Percentiles rank a stretch among this genome's conserved stretches.
These are phyloP conservation scores for Steromphala cineraria DNA, from an alignment of 2,888 invertebrate species.

Conservation along the genomic window DNA sequence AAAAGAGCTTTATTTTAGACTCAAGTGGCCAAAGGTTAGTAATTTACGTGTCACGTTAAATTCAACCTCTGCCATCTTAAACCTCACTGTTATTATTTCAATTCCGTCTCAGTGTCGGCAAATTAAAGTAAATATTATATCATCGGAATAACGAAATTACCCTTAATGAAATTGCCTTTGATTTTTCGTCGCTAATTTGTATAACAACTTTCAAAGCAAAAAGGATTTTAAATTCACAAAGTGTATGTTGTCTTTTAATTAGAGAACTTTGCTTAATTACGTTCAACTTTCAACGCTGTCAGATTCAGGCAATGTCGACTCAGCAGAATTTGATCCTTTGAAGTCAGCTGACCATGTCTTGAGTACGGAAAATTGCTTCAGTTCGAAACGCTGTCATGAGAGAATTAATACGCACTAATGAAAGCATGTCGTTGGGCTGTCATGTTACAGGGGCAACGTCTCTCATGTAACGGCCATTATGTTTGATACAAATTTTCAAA, in stretches of 20 bases:
- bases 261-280: neutral
- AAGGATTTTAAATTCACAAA: constrained; percentile 6
- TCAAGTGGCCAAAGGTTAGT: no score
- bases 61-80: no score
- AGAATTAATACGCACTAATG: neutral
- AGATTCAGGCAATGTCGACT: neutral
- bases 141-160: neutral
- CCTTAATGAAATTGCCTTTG: neutral
- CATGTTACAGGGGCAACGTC: neutral
- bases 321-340: neutral
- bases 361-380: neutral
- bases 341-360: neutral
- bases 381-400: neutral
- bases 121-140: neutral
- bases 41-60: no score
- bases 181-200: neutral
- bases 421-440: neutral
- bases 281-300: neutral
- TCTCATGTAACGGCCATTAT: neutral
- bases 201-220: neutral
- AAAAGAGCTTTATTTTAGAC: no score
- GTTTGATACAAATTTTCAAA: neutral
- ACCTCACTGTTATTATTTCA: no score
- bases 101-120: neutral
- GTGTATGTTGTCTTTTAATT: neutral